Evolutionary conservation across 2,888 invertebrate genomes (phyloP), one percentile per base, ranked within the genome.

Genomic region (Campoplex nolae): DNA sequence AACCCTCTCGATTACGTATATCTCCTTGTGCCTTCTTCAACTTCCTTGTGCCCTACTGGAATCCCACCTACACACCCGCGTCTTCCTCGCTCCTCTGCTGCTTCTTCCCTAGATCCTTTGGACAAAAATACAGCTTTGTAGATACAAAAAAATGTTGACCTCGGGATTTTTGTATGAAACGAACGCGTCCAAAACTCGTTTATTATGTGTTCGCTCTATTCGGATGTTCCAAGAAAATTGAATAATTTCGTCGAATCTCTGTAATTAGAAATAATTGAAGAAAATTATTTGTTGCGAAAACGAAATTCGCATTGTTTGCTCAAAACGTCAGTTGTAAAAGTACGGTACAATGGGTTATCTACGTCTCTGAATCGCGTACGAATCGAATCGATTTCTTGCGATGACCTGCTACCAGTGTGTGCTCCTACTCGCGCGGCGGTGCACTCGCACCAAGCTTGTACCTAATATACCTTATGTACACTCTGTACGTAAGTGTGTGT

Each of bases 361-460:
- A 56, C 38, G 78, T 79, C 82, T 79, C 71, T 82, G 84, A 87
- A 84, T 82, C 84, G 68, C 76, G 70, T 79, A 78, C 78, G 82
- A 82, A 82, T 87, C 78, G 82, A 83, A 87, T 87, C 87, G 87
- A 87, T 87, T 87, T 78, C 84, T 84, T 78, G 82, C 84, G 78
- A 84, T 87, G 87, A 87, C 87, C 87, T 54, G 87, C 87, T 76
- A 76, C 67, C 71, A 68, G 45, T 45, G 45, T 51, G 73, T 68
- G 81, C 70, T 80, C 42, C 70, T 35, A 84, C 56, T 51, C 82
- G 45, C 45, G 9, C 11, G 48, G 74, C 65, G 79, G 87, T 87
- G 84, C 84, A 74, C 75, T 79, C 71, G 87, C 79, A 87, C 87
- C 23, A 67, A 78, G 74, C 42, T 73, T 65, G 48, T 65, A 81